Evolutionary conservation across 2,888 invertebrate species (phyloP).

Genomic region (Trachelus iudaicus): DNA sequence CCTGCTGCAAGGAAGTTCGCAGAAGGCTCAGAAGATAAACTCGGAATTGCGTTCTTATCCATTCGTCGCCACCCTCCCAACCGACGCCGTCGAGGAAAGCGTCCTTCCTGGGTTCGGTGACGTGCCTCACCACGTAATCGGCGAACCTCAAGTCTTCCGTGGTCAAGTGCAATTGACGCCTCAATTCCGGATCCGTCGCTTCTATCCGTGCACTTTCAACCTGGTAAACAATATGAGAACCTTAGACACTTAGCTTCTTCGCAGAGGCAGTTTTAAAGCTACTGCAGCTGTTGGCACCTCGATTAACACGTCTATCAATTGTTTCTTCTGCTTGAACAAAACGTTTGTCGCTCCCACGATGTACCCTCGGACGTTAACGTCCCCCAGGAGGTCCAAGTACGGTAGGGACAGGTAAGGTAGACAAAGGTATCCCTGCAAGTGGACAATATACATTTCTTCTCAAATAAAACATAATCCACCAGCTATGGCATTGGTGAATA

Average conservation of each 20-base stretch:
- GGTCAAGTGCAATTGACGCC: constrained; percentile 86
- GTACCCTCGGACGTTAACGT: constrained; percentile 86
- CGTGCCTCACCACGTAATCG: constrained; percentile 87
- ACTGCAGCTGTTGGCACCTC: constrained; percentile 68
- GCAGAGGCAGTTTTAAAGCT: background rate
- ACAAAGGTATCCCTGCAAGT: constrained; percentile 84
- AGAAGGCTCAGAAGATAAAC: constrained; percentile 85
- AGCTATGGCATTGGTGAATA: constrained; percentile 1
- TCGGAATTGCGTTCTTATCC: constrained; percentile 95
- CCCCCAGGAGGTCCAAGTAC: constrained; percentile 90
- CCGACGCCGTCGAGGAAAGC: constrained; percentile 79
- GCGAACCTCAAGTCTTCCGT: constrained; percentile 97
- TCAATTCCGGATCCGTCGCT: constrained; percentile 80
- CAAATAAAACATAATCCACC: constrained; percentile 10
- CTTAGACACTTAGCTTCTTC: background rate
- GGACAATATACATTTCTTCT: background rate
- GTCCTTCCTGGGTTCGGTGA: constrained; percentile 73
- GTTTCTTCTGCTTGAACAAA: constrained; percentile 95
- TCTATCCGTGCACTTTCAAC: constrained; percentile 89
- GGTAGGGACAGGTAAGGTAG: constrained; percentile 96
- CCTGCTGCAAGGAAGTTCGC: constrained; percentile 81
- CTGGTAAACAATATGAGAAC: constrained; percentile 47
- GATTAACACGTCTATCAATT: constrained; percentile 91
- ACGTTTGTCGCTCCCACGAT: constrained; percentile 98
- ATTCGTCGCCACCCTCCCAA: constrained; percentile 95